Conservation (phyloP, 2,888 invertebrate genomes). For the Xanthia icteritia region DNA sequence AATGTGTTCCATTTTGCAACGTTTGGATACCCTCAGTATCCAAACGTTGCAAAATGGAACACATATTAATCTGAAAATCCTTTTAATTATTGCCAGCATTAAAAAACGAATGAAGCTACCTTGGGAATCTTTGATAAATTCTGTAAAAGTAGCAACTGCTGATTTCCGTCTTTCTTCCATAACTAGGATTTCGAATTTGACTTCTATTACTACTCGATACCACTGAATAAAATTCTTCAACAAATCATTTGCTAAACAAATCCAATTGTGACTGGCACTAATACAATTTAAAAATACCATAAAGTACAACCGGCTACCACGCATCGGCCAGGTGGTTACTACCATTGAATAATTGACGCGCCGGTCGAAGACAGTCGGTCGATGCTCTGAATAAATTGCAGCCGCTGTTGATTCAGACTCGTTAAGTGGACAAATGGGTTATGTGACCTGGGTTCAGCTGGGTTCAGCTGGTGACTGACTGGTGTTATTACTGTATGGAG, state of each 20-base stretch:
- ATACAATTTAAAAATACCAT: constrained; percentile 26
- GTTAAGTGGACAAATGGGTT: constrained; percentile 45
- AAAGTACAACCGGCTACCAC: constrained; percentile 4
- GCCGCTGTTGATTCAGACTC: constrained; percentile 48
- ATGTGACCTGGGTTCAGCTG: constrained; percentile 30
- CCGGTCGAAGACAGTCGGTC: constrained; percentile 68
- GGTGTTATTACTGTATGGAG: background rate
- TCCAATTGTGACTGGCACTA: background rate
- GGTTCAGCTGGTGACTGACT: background rate
- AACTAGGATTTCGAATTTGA: background rate
- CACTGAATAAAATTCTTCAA: background rate
- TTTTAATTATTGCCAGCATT: too few species aligned
- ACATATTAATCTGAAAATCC: too few species aligned
- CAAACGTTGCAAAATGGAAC: too few species aligned
- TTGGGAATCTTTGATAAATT: too few species aligned
- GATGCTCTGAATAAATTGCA: constrained; percentile 69
- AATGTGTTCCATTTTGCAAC: too few species aligned
- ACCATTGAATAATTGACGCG: constrained; percentile 72
- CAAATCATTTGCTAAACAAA: background rate
- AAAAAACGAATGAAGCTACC: too few species aligned
- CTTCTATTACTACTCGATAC: background rate
- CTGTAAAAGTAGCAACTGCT: too few species aligned
- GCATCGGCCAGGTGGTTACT: constrained; percentile 66
- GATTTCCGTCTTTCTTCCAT: too few species aligned
- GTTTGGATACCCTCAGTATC: too few species aligned